phyloP scores from a whole-genome alignment of 30 jellyfish, hydroid and myxozoan genomes.

The Haliclystus octoradiatus region DNA sequence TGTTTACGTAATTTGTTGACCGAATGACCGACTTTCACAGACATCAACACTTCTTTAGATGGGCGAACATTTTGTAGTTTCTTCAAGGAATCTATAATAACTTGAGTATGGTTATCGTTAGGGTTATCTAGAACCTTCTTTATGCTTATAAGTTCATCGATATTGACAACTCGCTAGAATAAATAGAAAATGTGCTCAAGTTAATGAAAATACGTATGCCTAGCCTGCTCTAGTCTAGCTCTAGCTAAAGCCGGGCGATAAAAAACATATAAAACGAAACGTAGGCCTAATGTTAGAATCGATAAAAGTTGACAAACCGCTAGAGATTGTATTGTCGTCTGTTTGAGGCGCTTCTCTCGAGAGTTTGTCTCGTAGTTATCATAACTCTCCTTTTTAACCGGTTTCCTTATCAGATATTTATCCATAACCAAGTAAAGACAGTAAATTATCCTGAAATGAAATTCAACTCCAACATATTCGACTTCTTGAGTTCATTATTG shows the following conservation, averaged over 20 bases:
- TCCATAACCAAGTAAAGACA: constrained; percentile 67
- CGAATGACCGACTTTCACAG: constrained; percentile 73
- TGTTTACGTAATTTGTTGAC: constrained; percentile 61
- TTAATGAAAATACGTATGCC: background rate
- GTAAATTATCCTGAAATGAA: too few species aligned
- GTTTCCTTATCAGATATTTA: constrained; percentile 51
- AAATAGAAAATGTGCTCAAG: background rate
- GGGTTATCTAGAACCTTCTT: constrained; percentile 24
- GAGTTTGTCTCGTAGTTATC: background rate
- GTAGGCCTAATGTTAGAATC: background rate
- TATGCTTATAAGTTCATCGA: constrained; percentile 47
- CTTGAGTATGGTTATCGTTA: constrained; percentile 4
- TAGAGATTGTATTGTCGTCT: constrained; percentile 58
- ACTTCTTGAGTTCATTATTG: too few species aligned
- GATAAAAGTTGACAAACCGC: constrained; percentile 28
- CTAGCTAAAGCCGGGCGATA: background rate
- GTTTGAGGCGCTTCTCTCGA: constrained; percentile 20
- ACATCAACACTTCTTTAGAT: constrained; percentile 62
- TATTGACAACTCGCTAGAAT: constrained; percentile 94
- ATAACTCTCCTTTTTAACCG: constrained; percentile 11
- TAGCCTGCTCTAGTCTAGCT: background rate
- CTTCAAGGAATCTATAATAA: constrained; percentile 26
- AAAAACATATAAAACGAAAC: too few species aligned
- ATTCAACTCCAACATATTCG: too few species aligned
- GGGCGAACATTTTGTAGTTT: constrained; percentile 54